phyloP scores from a whole-genome alignment of 2,113 vertebrate species.

The Lamprologus sp. region DNA sequence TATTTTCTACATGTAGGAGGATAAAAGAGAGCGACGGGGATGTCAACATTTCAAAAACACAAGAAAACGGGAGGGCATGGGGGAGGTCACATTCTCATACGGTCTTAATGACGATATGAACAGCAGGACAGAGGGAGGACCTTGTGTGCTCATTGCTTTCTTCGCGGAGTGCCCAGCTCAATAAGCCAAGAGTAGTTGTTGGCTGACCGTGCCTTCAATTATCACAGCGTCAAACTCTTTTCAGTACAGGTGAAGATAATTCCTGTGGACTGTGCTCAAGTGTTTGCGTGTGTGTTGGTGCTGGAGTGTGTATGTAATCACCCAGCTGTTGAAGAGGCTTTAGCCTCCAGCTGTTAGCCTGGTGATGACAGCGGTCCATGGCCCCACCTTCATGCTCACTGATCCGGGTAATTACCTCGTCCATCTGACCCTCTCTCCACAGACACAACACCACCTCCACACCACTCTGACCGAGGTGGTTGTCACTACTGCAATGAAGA shows the following conservation, averaged over 20 bases:
- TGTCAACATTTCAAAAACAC: conserved; percentile 34
- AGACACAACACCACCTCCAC: not conserved
- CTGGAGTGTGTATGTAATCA: conserved; percentile 40
- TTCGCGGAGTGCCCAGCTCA: not conserved
- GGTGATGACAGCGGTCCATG: conserved; percentile 62
- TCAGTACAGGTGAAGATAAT: conserved; percentile 33
- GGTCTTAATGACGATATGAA: conserved; percentile 7
- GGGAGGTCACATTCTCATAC: conserved; percentile 2
- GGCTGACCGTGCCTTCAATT: conserved; percentile 7
- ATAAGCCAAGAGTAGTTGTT: not conserved
- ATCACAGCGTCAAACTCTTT: conserved; percentile 7
- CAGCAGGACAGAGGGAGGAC: not conserved
- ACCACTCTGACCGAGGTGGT: conserved; percentile 2
- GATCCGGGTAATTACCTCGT: conserved; percentile 69
- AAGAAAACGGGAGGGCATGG: not conserved
- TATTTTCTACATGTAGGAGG: conserved; percentile 68
- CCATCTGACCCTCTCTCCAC: conserved; percentile 34
- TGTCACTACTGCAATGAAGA: conserved; percentile 17
- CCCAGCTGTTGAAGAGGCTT: conserved; percentile 67
- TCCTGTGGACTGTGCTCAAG: not conserved
- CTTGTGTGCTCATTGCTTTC: not conserved
- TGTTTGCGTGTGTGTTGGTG: not conserved
- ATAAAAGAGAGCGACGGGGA: not conserved
- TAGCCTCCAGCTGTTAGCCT: conserved; percentile 60
- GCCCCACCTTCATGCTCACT: conserved; percentile 62